Conservation (phyloP, 2,888 invertebrate species). For the Orthonychiurus folsomi region DNA sequence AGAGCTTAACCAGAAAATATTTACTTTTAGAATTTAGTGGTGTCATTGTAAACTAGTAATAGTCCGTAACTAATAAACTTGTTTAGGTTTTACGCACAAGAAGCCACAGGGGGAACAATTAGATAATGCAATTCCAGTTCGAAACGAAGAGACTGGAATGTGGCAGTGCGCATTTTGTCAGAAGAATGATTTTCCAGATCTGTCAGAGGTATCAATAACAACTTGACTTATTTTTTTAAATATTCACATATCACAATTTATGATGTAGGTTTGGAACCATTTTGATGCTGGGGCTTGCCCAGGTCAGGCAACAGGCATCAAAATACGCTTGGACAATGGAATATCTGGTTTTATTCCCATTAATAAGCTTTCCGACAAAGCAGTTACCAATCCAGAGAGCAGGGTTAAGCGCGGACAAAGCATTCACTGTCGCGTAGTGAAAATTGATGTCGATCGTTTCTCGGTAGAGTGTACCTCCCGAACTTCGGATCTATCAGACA, state of each 20-base stretch:
- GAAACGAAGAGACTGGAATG: slow-evolving; percentile 85
- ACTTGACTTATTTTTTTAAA: background rate
- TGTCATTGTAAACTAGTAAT: too few species aligned
- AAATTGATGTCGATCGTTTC: slow-evolving; percentile 91
- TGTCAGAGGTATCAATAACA: slow-evolving; percentile 60
- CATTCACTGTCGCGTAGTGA: slow-evolving; percentile 80
- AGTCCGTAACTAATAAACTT: too few species aligned
- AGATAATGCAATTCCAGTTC: slow-evolving; percentile 89
- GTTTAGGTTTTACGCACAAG: slow-evolving; percentile 65
- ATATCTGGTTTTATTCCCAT: slow-evolving; percentile 87
- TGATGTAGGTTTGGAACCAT: slow-evolving; percentile 79
- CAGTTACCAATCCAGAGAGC: slow-evolving; percentile 85
- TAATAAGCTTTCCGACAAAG: slow-evolving; percentile 80
- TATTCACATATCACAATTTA: slow-evolving; percentile 5
- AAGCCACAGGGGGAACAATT: slow-evolving; percentile 88
- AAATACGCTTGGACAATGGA: slow-evolving; percentile 81
- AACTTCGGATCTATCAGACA: slow-evolving; percentile 82
- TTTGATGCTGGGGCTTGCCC: slow-evolving; percentile 94
- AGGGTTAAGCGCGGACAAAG: slow-evolving; percentile 75
- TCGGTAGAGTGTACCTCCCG: slow-evolving; percentile 87
- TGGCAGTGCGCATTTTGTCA: slow-evolving; percentile 98
- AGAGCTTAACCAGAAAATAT: background rate
- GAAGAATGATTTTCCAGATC: slow-evolving; percentile 89
- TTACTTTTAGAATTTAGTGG: too few species aligned
- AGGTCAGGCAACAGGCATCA: slow-evolving; percentile 88